Conservation (phyloP, 2,113 vertebrate genomes). For the Raja brachyura region DNA sequence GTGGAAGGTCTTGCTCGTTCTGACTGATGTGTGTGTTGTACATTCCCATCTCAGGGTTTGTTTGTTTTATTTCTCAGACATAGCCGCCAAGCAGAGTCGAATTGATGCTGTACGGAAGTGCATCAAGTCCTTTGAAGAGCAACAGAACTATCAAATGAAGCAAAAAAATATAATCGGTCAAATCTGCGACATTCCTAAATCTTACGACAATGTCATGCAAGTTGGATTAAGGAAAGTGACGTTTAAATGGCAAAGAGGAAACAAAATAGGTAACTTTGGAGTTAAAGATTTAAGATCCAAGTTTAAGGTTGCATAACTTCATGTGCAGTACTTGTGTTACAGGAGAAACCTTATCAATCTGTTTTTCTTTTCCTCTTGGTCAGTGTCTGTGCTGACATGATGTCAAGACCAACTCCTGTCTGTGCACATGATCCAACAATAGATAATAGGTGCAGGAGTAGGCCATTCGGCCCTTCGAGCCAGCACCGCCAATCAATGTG, state of each 20-base stretch:
- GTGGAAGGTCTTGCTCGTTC: neutral
- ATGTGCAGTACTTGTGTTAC: neutral
- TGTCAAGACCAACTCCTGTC: too few relatives aligned
- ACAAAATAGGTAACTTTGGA: constrained; percentile 82
- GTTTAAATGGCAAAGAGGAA: constrained; percentile 98
- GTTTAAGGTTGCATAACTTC: neutral
- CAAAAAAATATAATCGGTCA: constrained; percentile 93
- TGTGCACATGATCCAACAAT: too few relatives aligned
- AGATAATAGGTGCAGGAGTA: too few relatives aligned
- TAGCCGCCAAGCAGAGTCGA: constrained; percentile 73
- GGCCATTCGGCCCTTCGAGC: too few relatives aligned
- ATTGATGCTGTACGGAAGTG: constrained; percentile 84
- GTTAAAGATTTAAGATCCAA: neutral
- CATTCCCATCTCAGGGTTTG: neutral
- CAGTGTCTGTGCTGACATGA: too few relatives aligned
- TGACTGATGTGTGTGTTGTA: neutral
- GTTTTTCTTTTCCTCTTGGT: neutral
- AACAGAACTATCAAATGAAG: constrained; percentile 79
- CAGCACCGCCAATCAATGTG: too few relatives aligned
- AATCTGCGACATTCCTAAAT: constrained; percentile 94
- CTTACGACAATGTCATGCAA: constrained; percentile 93
- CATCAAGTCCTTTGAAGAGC: constrained; percentile 81
- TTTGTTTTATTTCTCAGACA: constrained; percentile 56
- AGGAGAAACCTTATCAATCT: neutral
- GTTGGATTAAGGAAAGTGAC: constrained; percentile 96